Conservation (phyloP, 2,113 vertebrate genomes). For the Anarhynchus alexandrinus region DNA sequence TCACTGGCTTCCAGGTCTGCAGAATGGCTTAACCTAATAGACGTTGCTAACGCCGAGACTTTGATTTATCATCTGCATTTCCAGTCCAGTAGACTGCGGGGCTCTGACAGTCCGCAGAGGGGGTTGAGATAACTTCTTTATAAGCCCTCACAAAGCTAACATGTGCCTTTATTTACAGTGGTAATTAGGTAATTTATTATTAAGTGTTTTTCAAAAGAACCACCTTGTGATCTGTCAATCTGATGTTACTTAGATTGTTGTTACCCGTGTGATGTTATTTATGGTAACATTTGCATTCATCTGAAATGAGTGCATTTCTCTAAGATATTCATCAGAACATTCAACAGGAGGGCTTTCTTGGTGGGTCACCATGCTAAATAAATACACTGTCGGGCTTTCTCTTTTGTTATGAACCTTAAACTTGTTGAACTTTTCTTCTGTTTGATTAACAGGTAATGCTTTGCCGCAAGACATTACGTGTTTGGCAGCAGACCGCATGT, state of each 20-base stretch:
- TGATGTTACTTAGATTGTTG: background rate
- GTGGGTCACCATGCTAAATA: background rate
- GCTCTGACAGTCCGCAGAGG: background rate
- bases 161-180: background rate
- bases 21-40: background rate
- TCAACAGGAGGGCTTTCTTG: background rate
- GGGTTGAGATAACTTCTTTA: background rate
- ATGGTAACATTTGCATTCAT: background rate
- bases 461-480: constrained; percentile 87
- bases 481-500: constrained; percentile 88
- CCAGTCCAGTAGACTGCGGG: background rate
- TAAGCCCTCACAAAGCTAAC: rapidly evolving
- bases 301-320: background rate
- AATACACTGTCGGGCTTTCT: background rate
- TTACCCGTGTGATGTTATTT: background rate
- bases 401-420: background rate
- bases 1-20: background rate
- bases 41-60: background rate
- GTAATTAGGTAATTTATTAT: background rate
- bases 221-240: rapidly evolving
- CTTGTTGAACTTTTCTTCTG: background rate
- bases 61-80: background rate
- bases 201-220: background rate
- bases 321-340: background rate
- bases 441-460: constrained; percentile 83